These are phyloP conservation scores for Lissonota sp. DNA, from an alignment of 2,888 invertebrate species.

Conservation along the genomic window DNA sequence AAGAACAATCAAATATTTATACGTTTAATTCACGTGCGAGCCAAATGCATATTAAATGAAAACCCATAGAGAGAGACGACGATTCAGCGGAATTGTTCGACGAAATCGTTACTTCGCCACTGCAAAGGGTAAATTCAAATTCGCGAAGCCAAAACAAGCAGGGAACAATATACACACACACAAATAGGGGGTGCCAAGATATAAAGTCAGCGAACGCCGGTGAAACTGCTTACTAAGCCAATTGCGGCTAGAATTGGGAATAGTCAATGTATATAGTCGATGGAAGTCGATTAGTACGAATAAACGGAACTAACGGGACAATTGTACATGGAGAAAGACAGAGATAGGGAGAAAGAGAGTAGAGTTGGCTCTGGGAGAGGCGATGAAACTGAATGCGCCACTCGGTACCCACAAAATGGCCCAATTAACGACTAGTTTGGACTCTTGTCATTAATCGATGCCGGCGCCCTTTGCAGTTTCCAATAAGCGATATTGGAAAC, in stretches of 20 bases:
- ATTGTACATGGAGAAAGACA: constrained; percentile 15
- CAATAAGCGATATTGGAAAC: constrained; percentile 37
- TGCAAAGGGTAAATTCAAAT: not conserved
- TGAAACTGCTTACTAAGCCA: constrained; percentile 47
- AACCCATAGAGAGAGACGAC: not conserved
- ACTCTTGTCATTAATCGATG: constrained; percentile 45
- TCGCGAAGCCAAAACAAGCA: not conserved
- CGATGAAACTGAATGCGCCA: constrained; percentile 49
- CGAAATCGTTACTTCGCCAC: not conserved
- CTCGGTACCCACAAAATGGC: constrained; percentile 41
- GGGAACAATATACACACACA: constrained; percentile 16
- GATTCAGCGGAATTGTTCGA: not conserved
- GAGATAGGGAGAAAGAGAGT: constrained; percentile 15
- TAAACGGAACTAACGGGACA: constrained; percentile 47
- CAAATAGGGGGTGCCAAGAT: constrained; percentile 31
- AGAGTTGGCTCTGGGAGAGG: constrained; percentile 29
- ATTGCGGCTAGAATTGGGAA: constrained; percentile 52
- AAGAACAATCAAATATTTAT: not conserved
- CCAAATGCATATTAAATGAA: not conserved
- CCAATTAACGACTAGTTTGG: constrained; percentile 54
- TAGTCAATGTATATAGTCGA: constrained; percentile 49
- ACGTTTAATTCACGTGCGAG: not conserved
- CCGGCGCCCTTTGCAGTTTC: constrained; percentile 17
- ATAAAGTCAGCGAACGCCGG: constrained; percentile 32
- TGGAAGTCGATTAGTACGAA: constrained; percentile 57